Conservation (phyloP, 2,113 vertebrate species). For the Dasyornis broadbenti region DNA sequence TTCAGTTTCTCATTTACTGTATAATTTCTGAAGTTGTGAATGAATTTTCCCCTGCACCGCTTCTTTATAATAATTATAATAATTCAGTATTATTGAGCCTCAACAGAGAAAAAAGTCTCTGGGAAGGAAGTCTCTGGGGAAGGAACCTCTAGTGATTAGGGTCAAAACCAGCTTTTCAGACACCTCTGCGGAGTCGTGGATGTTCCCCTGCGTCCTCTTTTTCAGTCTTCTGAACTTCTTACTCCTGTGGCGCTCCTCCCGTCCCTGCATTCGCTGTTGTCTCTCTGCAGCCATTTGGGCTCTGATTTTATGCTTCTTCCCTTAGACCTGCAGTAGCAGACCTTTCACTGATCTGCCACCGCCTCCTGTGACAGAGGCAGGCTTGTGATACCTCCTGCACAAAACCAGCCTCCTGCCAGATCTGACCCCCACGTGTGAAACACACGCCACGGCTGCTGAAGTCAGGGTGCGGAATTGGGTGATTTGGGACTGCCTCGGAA, state of each 20-base stretch:
- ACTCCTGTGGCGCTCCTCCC: neutral
- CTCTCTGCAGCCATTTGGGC: neutral
- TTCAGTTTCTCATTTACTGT: neutral
- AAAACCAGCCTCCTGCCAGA: no score
- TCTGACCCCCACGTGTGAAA: no score
- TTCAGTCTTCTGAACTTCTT: neutral
- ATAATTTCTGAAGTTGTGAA: neutral
- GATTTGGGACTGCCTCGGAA: no score
- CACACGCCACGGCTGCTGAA: neutral
- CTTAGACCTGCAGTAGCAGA: neutral
- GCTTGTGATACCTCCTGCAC: neutral
- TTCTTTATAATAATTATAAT: neutral
- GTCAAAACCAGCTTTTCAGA: neutral
- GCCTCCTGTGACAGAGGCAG: rapidly evolving
- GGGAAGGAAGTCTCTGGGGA: no score
- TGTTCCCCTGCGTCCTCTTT: neutral
- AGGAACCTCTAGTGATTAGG: neutral
- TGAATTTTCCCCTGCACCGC: neutral
- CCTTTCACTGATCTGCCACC: neutral
- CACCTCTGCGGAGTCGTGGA: neutral
- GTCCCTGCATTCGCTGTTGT: neutral
- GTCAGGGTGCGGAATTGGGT: neutral
- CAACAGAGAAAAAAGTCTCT: neutral
- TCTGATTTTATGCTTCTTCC: neutral
- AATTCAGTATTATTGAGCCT: neutral